These are phyloP conservation scores for Drosophila dunni DNA, from an alignment of 1,140 invertebrate species.

Conservation along the genomic window DNA sequence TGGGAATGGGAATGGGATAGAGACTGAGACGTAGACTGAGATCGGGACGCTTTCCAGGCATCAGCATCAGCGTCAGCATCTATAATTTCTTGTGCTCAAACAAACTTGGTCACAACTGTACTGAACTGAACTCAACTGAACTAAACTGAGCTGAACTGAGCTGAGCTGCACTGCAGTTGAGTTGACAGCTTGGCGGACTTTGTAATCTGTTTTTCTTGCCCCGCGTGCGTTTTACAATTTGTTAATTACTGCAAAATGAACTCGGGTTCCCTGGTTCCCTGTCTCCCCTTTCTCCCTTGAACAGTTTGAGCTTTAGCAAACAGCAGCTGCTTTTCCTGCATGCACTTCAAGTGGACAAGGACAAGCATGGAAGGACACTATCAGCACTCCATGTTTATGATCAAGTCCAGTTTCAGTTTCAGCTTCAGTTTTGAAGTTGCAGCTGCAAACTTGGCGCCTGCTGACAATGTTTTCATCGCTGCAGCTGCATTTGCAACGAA, in stretches of 20 bases:
- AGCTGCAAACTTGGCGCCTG: conserved; percentile 12
- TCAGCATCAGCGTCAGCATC: conserved; percentile 64
- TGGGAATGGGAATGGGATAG: conserved; percentile 2
- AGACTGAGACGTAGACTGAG: conserved; percentile 1
- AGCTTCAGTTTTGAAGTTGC: not conserved
- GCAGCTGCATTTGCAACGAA: conserved; percentile 17
- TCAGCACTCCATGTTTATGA: conserved; percentile 12
- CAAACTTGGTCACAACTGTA: conserved; percentile 71
- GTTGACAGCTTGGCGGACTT: conserved; percentile 38
- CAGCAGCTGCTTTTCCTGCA: conserved; percentile 61
- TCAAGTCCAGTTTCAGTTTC: not conserved
- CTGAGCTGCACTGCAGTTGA: conserved; percentile 21
- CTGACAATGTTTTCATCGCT: conserved; percentile 70
- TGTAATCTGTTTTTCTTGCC: conserved; percentile 7
- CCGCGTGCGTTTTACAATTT: conserved; percentile 73
- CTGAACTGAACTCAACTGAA: conserved; percentile 20
- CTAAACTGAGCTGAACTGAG: conserved; percentile 13
- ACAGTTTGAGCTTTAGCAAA: conserved; percentile 52
- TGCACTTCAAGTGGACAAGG: conserved; percentile 32
- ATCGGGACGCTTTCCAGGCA: conserved; percentile 13
- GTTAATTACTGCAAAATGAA: conserved; percentile 82
- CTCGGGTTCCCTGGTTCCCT: conserved; percentile 37
- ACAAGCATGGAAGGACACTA: conserved; percentile 2
- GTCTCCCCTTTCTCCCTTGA: conserved; percentile 12
- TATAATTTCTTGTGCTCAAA: conserved; percentile 76